Conservation (phyloP, 1,140 invertebrate genomes). For the Hestina assimilis region DNA sequence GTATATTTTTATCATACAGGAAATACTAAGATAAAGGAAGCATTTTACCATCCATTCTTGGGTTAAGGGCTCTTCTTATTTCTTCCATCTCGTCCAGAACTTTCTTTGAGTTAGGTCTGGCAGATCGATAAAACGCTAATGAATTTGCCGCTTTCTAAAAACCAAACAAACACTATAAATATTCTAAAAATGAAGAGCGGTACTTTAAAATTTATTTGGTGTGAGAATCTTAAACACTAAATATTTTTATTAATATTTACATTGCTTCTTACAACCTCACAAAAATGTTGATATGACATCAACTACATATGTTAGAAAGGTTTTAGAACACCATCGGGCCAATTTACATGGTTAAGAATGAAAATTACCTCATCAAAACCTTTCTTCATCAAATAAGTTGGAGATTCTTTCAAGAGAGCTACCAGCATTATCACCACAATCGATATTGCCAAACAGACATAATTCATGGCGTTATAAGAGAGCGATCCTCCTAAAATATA, state of each 20-base stretch:
- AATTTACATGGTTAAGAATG: too few relatives aligned
- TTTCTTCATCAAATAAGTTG: conserved; percentile 51
- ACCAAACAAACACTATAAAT: neutral
- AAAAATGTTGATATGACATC: neutral
- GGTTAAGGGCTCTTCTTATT: conserved; percentile 27
- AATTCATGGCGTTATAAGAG: conserved; percentile 45
- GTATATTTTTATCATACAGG: neutral
- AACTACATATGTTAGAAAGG: too few relatives aligned
- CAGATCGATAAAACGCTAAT: conserved; percentile 34
- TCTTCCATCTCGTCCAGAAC: conserved; percentile 31
- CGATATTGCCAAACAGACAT: conserved; percentile 41
- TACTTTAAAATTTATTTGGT: too few relatives aligned
- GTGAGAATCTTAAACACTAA: too few relatives aligned
- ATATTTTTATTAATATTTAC: too few relatives aligned
- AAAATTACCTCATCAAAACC: conserved; percentile 50
- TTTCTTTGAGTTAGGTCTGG: conserved; percentile 19
- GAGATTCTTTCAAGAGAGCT: conserved; percentile 49
- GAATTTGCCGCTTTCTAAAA: conserved; percentile 30
- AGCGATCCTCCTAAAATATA: conserved; percentile 52
- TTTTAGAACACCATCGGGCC: too few relatives aligned
- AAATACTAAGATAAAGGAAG: neutral
- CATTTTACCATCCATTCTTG: conserved; percentile 21
- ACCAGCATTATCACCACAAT: conserved; percentile 43
- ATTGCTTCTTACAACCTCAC: neutral
- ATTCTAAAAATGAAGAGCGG: conserved; percentile 1